A percentile compares a stretch with the other conserved stretches of the same genome.
phyloP scores from a whole-genome alignment of 35 echinoderm and acorn worm species.

The Antedon bifida region DNA sequence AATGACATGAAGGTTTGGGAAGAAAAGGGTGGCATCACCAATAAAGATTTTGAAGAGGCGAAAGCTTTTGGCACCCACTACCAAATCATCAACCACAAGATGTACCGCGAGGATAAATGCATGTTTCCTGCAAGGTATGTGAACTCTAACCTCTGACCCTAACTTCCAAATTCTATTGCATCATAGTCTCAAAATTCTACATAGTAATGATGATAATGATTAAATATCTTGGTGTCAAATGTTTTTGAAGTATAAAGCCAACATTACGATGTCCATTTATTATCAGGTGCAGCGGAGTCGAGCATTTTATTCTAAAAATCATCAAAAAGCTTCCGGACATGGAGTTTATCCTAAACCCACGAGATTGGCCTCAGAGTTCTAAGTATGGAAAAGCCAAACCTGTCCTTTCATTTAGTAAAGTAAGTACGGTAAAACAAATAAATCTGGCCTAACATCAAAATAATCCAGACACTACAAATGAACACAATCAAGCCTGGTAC shows the following conservation, averaged over 20 bases:
- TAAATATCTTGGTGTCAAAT: too few relatives aligned
- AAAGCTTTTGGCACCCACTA: conserved; percentile 47
- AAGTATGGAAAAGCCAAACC: conserved; percentile 46
- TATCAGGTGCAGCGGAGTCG: conserved; percentile 60
- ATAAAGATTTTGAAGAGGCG: conserved; percentile 35
- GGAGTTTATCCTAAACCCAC: conserved; percentile 83
- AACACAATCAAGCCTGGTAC: too few relatives aligned
- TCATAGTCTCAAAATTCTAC: too few relatives aligned
- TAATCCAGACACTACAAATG: too few relatives aligned
- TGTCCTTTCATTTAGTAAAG: conserved; percentile 96
- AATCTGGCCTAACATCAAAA: too few relatives aligned
- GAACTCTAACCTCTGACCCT: too few relatives aligned
- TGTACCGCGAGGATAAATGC: conserved; percentile 71
- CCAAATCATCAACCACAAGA: conserved; percentile 92
- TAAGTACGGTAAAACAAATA: too few relatives aligned
- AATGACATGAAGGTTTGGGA: conserved; percentile 67
- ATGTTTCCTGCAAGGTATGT: conserved; percentile 92
- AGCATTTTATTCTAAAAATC: conserved; percentile 86
- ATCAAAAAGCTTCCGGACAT: conserved; percentile 92
- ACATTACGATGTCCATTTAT: too few relatives aligned
- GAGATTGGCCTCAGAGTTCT: conserved; percentile 89
- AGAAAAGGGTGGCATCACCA: conserved; percentile 65
- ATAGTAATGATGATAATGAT: too few relatives aligned
- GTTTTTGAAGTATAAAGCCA: too few relatives aligned
- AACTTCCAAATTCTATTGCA: too few relatives aligned